phyloP scores from a whole-genome alignment of 2,797 vertebrate genomes.

The Rhyacichthys aspro region DNA sequence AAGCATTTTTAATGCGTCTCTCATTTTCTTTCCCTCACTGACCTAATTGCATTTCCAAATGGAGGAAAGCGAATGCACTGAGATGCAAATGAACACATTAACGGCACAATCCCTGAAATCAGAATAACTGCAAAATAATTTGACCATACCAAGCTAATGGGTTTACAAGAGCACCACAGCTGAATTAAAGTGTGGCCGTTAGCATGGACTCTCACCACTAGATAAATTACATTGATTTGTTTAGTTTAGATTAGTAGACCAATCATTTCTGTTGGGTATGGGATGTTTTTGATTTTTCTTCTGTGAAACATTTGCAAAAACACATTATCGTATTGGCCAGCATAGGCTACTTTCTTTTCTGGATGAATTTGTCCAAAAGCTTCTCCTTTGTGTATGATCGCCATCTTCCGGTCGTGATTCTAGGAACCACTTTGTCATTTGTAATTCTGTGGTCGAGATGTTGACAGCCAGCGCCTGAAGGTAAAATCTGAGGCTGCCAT shows the following conservation, averaged over 20 bases:
- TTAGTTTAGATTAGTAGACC: background rate
- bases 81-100: background rate
- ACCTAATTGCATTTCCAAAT: slow-evolving; percentile 1
- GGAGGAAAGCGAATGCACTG: background rate
- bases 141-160: background rate
- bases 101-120: too few species aligned
- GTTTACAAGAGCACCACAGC: background rate
- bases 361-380: background rate
- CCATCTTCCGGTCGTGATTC: slow-evolving; percentile 47
- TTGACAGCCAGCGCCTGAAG: slow-evolving; percentile 61
- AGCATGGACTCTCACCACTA: background rate
- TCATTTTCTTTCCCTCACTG: background rate
- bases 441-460: slow-evolving; percentile 60
- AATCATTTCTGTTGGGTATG: too few species aligned
- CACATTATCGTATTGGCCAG: too few species aligned
- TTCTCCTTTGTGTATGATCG: slow-evolving; percentile 10
- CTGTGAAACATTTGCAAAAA: slow-evolving; percentile 3
- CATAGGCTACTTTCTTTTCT: slow-evolving; percentile 4
- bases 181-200: background rate
- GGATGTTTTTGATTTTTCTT: background rate
- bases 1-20: background rate
- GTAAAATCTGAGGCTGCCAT: slow-evolving; percentile 61
- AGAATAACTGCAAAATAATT: too few species aligned
- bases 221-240: background rate
- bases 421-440: slow-evolving; percentile 52